Percentiles rank a stretch among this genome's conserved stretches.
These are phyloP conservation scores for Pseudorectes ferrugineus DNA, from an alignment of 2,113 vertebrate species.

Conservation along the genomic window DNA sequence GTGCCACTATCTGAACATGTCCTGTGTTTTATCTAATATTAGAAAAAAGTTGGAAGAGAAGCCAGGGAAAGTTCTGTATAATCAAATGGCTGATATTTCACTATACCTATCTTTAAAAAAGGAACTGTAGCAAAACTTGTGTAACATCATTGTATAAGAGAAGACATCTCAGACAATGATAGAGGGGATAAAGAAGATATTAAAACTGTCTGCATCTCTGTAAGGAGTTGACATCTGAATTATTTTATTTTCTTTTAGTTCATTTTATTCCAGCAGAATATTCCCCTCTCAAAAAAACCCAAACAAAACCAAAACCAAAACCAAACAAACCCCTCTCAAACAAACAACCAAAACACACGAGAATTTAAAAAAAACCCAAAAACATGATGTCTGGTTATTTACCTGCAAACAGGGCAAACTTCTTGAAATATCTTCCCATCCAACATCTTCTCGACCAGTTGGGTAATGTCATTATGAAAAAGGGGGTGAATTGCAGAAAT, in stretches of 20 bases:
- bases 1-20: neutral
- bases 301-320: rapidly evolving
- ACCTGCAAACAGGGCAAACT: neutral
- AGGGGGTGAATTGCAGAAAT: neutral
- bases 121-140: neutral
- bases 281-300: rapidly evolving
- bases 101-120: neutral
- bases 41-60: slow-evolving; percentile 33
- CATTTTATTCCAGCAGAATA: neutral
- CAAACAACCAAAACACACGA: neutral
- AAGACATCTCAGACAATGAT: neutral
- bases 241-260: neutral
- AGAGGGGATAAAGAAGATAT: neutral
- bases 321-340: rapidly evolving
- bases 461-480: neutral
- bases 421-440: neutral
- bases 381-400: rapidly evolving
- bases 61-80: neutral
- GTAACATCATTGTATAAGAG: neutral
- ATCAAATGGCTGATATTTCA: slow-evolving; percentile 6
- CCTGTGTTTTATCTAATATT: slow-evolving; percentile 48
- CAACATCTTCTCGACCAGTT: neutral
- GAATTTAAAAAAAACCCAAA: neutral
- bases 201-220: neutral
- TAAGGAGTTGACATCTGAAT: neutral